Base-by-base conservation (phyloP, 2,113 vertebrate species). In the Amia ocellicauda region DNA sequence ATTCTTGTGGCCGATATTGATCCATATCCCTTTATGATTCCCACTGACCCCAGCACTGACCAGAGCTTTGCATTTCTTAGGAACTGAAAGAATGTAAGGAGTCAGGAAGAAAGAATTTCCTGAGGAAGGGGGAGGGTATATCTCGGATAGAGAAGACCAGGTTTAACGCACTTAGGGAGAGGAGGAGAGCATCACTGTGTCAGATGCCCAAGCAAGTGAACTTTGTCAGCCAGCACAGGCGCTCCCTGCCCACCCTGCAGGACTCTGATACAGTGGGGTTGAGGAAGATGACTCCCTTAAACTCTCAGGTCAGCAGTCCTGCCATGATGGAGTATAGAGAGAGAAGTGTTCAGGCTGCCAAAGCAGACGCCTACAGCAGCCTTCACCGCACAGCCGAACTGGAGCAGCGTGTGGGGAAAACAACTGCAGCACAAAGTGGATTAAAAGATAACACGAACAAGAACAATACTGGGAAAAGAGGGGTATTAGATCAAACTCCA, bases 111-210 rank as follows among this genome's bases (percentile, higher is more conserved):
- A 78, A 64, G 10, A 29, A 61, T 69, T 86, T 86, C 53, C 72
- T 82, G 40, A 77, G 69, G 70, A 7, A 41, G 66, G 67, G 62
- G 13, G 66, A 85, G 13, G 58, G 63, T 13, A 67, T 53, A 22
- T 36, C 27, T 61, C 77, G 71, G 53, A 58, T 74, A 28, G 74
- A 76, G 64, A 85, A 77, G 70, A 73, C 20, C 8, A 76, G 66
- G 59, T 45, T 60, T 19, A 59, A 36, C 9, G 17, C 67, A 51
- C 56, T 58, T 20, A 76, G 58, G 67, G 62, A 71, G 28, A 54
- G 68, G 27, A 51, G 54, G 58, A 66, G 31, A 26, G 4, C 60
- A 20, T 64, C 69, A 1, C 16, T 20, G 29, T 1, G 20, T 59
- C 70, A 68, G 45, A 29, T 40, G 61, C 60, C 45, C 16, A 57